Evolutionary conservation across 2,888 invertebrate species (phyloP).

Genomic region (Eilema sororculum): DNA sequence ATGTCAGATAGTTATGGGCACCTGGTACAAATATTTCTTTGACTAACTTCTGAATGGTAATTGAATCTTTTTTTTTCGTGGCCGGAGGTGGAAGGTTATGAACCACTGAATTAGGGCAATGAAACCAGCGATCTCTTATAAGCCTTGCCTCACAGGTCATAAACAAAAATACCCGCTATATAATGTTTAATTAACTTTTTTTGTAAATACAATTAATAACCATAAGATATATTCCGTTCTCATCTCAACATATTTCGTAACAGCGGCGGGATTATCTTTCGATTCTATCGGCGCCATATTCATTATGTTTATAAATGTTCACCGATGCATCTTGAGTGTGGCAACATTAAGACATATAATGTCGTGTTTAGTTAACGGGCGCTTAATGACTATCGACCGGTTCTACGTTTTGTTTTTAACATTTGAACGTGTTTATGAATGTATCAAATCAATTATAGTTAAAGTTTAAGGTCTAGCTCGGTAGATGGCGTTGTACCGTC

Average conservation of each 20-base stretch:
- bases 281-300: conserved; percentile 12
- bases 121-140: not conserved
- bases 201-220: conserved; percentile 1
- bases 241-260: conserved; percentile 4
- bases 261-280: not conserved
- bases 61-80: too few relatives aligned
- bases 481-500: too few relatives aligned
- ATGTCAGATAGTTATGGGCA: not conserved
- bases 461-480: too few relatives aligned
- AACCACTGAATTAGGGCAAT: too few relatives aligned
- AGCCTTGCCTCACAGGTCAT: not conserved
- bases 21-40: not conserved
- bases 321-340: not conserved
- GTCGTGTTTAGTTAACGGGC: conserved; percentile 35
- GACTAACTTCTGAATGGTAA: not conserved
- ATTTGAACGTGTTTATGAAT: too few relatives aligned
- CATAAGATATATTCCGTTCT: not conserved
- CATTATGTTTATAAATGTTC: conserved; percentile 15
- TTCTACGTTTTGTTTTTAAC: not conserved
- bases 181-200: not conserved
- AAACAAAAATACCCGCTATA: not conserved
- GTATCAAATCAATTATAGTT: too few relatives aligned
- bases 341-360: conserved; percentile 16
- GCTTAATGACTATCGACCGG: conserved; percentile 12
- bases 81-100: too few relatives aligned